Base-by-base conservation (phyloP, 2,113 vertebrate genomes). In the Puffinus mauretanicus region DNA sequence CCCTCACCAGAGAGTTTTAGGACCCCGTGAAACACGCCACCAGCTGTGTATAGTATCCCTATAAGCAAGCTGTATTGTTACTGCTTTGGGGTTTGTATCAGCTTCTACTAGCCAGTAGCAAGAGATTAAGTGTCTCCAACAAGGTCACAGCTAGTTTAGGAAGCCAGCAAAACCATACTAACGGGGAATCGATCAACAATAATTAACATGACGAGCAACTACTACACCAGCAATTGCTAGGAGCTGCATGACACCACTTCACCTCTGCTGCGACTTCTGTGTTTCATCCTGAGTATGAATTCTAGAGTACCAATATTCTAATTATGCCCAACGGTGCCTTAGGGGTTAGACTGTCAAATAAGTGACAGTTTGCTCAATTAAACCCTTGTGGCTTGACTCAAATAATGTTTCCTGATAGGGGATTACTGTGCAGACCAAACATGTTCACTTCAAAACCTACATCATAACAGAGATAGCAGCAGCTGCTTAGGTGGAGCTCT, bases 1-100 rank as follows among this genome's bases (percentile, higher is more conserved):
- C 49, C 58, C n/a, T 71, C 32, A 49, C 57, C 2, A 54, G 8
- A 46, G 25, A 38, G 10, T 26, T 82, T 69, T 15, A 21, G 58
- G 11, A 61, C 18, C 15, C 40, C 73, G 29, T 54, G 60, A 86
- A 86, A 77, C 1, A 0, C 44, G 44, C 4, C 29, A 24, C 8
- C 32, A 60, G 2, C 1, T 2, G 10, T 6, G 0, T 29, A 46
- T 2, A 47, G 16, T 10, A 69, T 24, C 58, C 75, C 15, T n/a
- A 21, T 26, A 62, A 65, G 32, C 34, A 70, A 77, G 17, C 4
- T 78, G 13, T 15, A 19, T 21, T 54, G 10, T 52, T 65, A 60
- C 3, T 67, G 57, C 20, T 73, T 40, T 66, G 18, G 18, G 19
- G 11, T 67, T 60, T 58, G 4, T 40, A 52, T 12, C 25, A 87